Base-by-base conservation (phyloP, 1,140 invertebrate genomes). In the Hetaerina americana region DNA sequence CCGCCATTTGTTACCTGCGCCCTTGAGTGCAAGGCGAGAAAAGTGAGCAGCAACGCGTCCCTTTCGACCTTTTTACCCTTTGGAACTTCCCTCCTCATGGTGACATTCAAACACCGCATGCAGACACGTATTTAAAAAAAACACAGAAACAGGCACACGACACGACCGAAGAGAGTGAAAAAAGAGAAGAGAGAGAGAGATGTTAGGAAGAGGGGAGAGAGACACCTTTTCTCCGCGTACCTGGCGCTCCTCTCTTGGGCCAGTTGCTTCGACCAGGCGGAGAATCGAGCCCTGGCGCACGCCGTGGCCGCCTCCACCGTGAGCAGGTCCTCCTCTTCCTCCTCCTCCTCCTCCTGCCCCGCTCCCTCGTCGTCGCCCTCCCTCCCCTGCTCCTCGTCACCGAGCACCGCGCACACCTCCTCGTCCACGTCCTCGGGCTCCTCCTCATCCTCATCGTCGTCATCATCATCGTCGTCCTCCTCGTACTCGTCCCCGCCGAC, bases 361-460 rank as follows among this genome's bases (percentile, higher is more conserved):
- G 40, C 2, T 80, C 79, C 81, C 82, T 66, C 81, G 81, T 5
- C 81, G 77, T 73, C 81, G 75, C 27, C 81, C 76, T 70, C 81
- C 81, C 31, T 81, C 77, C 5, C 78, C 80, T 12, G 40, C 15
- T 57, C 40, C 22, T 57, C 40, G 15, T 57, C 40, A 3, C 22
- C 40, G 1, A 57, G 15, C 22, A 18, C 40, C 2, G 15, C 40
- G 78, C 80, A 12, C 77, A 85, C 74, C 76, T 85, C 76, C 81
- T 81, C 26, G 80, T 73, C 6, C 78, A 79, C 57, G 73, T 27
- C 77, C 75, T 70, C 82, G 77, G 80, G 78, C 77, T 83, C 80
- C 22, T 57, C 40, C 10, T 57, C 40, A 2, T 18, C 40, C 22
- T 57, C 40, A 5, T 57, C 40, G 78, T 79, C 57, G 73, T 27